These are phyloP conservation scores for Andrena flavipes DNA, from an alignment of 2,888 invertebrate genomes.

Conservation along the genomic window DNA sequence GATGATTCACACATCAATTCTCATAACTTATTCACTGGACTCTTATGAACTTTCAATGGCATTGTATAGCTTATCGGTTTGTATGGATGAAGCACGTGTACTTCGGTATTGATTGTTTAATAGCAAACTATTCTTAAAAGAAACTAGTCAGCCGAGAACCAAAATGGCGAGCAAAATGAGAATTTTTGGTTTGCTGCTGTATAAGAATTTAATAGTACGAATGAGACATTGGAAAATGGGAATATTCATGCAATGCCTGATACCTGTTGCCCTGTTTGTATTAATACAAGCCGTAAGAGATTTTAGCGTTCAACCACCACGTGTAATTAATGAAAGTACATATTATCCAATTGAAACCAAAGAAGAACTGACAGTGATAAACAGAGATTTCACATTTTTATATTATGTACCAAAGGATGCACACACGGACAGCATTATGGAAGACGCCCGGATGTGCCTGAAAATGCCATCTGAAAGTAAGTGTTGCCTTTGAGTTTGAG, in stretches of 20 bases:
- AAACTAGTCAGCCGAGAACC: not conserved
- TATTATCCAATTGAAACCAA: constrained; percentile 65
- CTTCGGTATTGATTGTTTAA: not conserved
- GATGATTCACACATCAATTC: constrained; percentile 46
- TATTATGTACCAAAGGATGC: constrained; percentile 77
- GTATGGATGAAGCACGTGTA: not conserved
- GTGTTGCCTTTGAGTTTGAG: constrained; percentile 3
- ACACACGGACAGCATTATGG: constrained; percentile 73
- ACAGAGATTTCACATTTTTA: constrained; percentile 44
- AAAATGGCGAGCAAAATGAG: constrained; percentile 61
- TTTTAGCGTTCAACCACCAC: constrained; percentile 69
- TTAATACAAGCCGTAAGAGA: constrained; percentile 77
- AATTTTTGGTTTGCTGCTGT: constrained; percentile 77
- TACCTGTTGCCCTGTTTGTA: constrained; percentile 77
- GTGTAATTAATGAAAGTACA: constrained; percentile 67
- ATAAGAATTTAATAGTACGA: constrained; percentile 80
- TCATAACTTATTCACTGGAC: constrained; percentile 55
- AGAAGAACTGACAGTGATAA: constrained; percentile 29
- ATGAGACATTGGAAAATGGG: constrained; percentile 78
- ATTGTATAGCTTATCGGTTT: constrained; percentile 10
- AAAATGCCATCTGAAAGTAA: constrained; percentile 71
- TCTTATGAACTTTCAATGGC: constrained; percentile 56
- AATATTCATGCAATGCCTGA: constrained; percentile 76
- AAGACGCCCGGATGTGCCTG: constrained; percentile 72
- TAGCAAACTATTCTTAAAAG: not conserved